Percentiles rank a stretch among this genome's conserved stretches.
Conservation (phyloP, 2,113 vertebrate genomes). For the Dicerorhinus sumatrensis region DNA sequence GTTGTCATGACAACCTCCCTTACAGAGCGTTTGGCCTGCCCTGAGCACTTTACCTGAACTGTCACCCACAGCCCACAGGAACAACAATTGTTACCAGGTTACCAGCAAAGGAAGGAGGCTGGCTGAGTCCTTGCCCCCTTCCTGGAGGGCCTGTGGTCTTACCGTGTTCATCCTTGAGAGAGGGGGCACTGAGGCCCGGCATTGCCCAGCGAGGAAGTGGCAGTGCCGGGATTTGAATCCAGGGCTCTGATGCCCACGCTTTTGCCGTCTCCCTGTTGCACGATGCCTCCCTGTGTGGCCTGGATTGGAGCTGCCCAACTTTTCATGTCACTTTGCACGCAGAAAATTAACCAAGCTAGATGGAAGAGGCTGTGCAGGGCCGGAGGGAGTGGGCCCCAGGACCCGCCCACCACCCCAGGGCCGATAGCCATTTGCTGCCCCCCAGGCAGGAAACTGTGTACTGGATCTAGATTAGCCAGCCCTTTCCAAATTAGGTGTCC, state of each 20-base stretch:
- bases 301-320: not conserved
- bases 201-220: not conserved
- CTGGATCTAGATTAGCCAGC: not conserved
- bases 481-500: not conserved
- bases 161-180: not conserved
- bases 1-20: fast-evolving
- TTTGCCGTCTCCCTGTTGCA: not conserved
- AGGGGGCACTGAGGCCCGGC: not conserved
- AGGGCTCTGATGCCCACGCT: not conserved
- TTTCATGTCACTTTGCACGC: too few relatives aligned
- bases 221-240: not conserved
- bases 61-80: too few relatives aligned
- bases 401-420: not conserved
- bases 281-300: not conserved
- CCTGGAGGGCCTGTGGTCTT: not conserved
- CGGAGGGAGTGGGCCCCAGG: not conserved
- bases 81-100: not conserved
- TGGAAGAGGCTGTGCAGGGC: not conserved
- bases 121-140: fast-evolving
- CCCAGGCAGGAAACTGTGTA: fast-evolving
- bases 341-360: not conserved
- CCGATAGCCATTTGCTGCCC: too few relatives aligned
- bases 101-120: not conserved
- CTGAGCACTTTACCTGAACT: fast-evolving
- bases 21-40: fast-evolving